Evolutionary conservation across 2,888 invertebrate species (phyloP).

Genomic region (Nebria salina): DNA sequence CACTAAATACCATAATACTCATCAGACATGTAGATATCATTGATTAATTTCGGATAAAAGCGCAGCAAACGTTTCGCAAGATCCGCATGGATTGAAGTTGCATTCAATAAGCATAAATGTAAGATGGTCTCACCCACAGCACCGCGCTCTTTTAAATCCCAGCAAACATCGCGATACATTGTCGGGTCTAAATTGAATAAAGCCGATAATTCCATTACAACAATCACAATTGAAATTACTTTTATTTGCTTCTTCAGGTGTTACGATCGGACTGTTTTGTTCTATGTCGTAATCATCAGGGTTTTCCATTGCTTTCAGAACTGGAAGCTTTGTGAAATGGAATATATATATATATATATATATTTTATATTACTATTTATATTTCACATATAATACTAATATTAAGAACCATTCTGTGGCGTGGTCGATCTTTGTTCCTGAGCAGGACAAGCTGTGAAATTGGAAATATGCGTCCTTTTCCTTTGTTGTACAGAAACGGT

Average conservation of each 20-base stretch:
- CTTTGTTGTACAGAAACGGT: conserved; percentile 93
- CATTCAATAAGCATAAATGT: conserved; percentile 91
- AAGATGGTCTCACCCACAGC: conserved; percentile 96
- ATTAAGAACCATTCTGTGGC: conserved; percentile 76
- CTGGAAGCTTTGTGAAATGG: conserved; percentile 69
- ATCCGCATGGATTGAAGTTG: conserved; percentile 91
- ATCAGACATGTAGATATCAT: conserved; percentile 95
- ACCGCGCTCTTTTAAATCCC: conserved; percentile 91
- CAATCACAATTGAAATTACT: conserved; percentile 54
- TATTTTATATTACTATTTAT: background rate
- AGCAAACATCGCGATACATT: conserved; percentile 86
- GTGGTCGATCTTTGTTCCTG: conserved; percentile 85
- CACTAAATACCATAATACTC: conserved; percentile 88
- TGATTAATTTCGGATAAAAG: conserved; percentile 94
- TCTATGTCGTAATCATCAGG: conserved; percentile 87
- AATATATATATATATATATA: conserved; percentile 9
- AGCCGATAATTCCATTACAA: background rate
- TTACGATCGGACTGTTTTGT: conserved; percentile 75
- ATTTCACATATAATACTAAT: background rate
- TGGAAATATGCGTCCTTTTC: conserved; percentile 90
- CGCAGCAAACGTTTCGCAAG: conserved; percentile 90
- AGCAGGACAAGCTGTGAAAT: conserved; percentile 87
- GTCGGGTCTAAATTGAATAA: conserved; percentile 66
- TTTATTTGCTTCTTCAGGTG: conserved; percentile 62
- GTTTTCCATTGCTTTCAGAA: conserved; percentile 81